Conservation (phyloP, 2,113 vertebrate genomes). For the Podarcis cretensis region DNA sequence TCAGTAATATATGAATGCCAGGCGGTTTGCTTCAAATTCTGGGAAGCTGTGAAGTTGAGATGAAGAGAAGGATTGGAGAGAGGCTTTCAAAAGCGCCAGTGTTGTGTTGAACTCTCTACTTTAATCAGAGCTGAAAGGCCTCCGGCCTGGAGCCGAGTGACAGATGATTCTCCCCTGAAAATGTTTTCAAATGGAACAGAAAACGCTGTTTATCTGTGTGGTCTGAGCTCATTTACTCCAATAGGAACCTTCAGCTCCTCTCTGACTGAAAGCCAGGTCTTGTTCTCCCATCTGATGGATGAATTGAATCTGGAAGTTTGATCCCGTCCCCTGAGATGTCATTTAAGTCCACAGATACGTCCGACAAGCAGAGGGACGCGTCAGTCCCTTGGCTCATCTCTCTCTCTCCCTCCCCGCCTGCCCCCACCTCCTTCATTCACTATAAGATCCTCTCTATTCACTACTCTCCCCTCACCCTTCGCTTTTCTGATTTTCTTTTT, state of each 20-base stretch:
- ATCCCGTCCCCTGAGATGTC: conserved; percentile 90
- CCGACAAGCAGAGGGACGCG: conserved; percentile 62
- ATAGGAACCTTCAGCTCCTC: conserved; percentile 72
- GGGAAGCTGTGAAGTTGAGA: background rate
- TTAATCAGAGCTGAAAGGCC: conserved; percentile 66
- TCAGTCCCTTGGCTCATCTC: conserved; percentile 67
- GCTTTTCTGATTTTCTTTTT: too few relatives aligned
- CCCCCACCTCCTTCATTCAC: background rate
- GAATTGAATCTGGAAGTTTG: conserved; percentile 87
- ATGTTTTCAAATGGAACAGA: conserved; percentile 80
- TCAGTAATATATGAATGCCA: accelerated
- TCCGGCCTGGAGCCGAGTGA: conserved; percentile 63
- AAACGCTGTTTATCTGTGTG: conserved; percentile 94
- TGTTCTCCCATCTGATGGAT: conserved; percentile 90
- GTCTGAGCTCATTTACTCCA: conserved; percentile 83
- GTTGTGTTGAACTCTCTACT: conserved; percentile 56
- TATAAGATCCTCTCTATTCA: conserved; percentile 1
- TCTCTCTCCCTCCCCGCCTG: conserved; percentile 12
- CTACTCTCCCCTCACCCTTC: too few relatives aligned
- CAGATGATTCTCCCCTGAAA: conserved; percentile 76
- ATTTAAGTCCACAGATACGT: conserved; percentile 80
- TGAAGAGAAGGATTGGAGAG: conserved; percentile 33
- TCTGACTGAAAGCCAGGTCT: conserved; percentile 86
- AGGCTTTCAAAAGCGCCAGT: conserved; percentile 55
- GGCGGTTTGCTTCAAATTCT: background rate